Percentiles rank a stretch among this genome's conserved stretches.
These are phyloP conservation scores for Ormyrus pomaceus DNA, from an alignment of 2,888 invertebrate species.

Conservation along the genomic window DNA sequence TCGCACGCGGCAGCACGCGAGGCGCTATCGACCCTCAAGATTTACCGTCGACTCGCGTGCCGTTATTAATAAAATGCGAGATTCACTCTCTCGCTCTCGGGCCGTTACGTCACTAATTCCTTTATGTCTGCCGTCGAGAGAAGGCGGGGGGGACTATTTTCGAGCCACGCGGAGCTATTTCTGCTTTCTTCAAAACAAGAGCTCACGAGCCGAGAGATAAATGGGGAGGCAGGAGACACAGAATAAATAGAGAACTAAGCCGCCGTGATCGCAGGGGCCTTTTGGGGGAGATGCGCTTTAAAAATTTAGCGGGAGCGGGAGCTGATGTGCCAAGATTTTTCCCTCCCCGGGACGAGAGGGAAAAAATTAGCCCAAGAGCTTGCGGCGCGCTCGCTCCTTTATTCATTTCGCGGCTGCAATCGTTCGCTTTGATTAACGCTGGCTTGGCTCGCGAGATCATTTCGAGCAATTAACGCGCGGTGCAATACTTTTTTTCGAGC, in stretches of 20 bases:
- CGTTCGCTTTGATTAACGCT: too few relatives aligned
- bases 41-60: slow-evolving; percentile 18
- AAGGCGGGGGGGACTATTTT: slow-evolving; percentile 25
- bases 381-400: too few relatives aligned
- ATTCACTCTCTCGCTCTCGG: slow-evolving; percentile 18
- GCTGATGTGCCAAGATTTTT: too few relatives aligned
- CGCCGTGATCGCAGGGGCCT: too few relatives aligned
- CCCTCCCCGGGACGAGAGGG: too few relatives aligned
- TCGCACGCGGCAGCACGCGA: neutral
- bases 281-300: too few relatives aligned
- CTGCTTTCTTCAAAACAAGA: slow-evolving; percentile 29
- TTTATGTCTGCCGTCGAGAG: slow-evolving; percentile 25
- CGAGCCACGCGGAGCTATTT: slow-evolving; percentile 36
- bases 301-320: too few relatives aligned
- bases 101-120: slow-evolving; percentile 36
- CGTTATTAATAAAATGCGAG: slow-evolving; percentile 27
- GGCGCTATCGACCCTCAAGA: slow-evolving; percentile 7
- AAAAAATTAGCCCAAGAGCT: too few relatives aligned
- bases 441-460: too few relatives aligned
- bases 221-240: neutral
- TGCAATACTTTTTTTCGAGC: too few relatives aligned
- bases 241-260: slow-evolving; percentile 1
- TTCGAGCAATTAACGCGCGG: too few relatives aligned
- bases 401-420: too few relatives aligned
- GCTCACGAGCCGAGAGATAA: neutral